Conservation (phyloP, 2,797 vertebrate genomes). For the Oryzias sinensis region DNA sequence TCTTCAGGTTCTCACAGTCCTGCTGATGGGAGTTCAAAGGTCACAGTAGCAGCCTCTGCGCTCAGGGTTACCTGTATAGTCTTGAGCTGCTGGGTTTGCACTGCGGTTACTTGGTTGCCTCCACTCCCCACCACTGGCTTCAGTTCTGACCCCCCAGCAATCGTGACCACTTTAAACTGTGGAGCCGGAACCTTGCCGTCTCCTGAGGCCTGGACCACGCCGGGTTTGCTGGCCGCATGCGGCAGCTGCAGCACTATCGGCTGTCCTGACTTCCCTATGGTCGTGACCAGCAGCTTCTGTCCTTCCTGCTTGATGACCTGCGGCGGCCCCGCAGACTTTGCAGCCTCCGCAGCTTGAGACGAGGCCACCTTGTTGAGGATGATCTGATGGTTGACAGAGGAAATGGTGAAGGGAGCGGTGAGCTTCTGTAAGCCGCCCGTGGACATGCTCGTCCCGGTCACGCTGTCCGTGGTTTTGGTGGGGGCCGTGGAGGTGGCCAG, state of each 20-base stretch:
- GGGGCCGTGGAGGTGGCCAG: constrained; percentile 69
- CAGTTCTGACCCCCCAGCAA: constrained; percentile 86
- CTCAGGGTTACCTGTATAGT: constrained; percentile 86
- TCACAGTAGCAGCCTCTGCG: no score
- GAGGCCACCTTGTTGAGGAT: constrained; percentile 92
- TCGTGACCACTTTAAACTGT: constrained; percentile 94
- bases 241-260: constrained; percentile 92
- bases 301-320: constrained; percentile 90
- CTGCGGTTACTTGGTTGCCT: constrained; percentile 83
- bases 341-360: constrained; percentile 79
- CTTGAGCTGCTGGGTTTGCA: constrained; percentile 94
- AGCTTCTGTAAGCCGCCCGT: constrained; percentile 84
- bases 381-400: constrained; percentile 90
- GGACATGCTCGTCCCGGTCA: constrained; percentile 55
- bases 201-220: constrained; percentile 75
- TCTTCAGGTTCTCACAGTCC: no score
- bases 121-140: constrained; percentile 85
- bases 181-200: constrained; percentile 83
- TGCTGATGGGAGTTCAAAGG: no score
- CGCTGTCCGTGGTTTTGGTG: constrained; percentile 65
- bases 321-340: constrained; percentile 68
- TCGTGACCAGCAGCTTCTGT: constrained; percentile 91
- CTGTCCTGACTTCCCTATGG: constrained; percentile 90
- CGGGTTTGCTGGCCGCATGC: constrained; percentile 81
- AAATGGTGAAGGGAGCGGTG: constrained; percentile 84